Evolutionary conservation across 2,888 invertebrate genomes (phyloP), one percentile per base, ranked within the genome.

Genomic region (Limenitis camilla): DNA sequence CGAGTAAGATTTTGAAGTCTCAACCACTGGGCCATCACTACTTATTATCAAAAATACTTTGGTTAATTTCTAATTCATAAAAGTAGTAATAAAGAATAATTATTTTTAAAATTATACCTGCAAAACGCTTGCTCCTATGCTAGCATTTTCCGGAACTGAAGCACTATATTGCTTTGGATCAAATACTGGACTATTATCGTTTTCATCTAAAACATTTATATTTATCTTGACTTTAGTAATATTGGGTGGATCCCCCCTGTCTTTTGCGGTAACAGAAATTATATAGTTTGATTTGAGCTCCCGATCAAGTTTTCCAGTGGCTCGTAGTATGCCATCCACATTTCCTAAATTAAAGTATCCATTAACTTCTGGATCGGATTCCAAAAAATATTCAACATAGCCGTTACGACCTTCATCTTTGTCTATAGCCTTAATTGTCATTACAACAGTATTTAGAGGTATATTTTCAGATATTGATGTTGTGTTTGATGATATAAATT

Each of bases 351-450:
- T 92, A 82, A 98, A 98, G 28, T 90, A 89, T 8, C 89, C 88
- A 53, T 92, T 92, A 39, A 89, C 78, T 61, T 87, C 88, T 27
- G 90, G 86, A 61, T 92, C 91, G 35, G 94, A 90, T 30, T 91
- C 89, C 72, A 96, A 89, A 56, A 92, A 91, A 75, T 96, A 97
- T 76, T 97, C 96, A 54, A 97, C 94, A 71, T 94, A 94, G 52
- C 96, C 95, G 81, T 97, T 97, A 60, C 95, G 90, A 31, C 96
- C 96, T 83, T 96, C 96, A 77, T 97, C 97, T 70, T 91, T 92
- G 78, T 97, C 97, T 28, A 94, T 78, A 1, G 96, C 96, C 81
- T 96, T 96, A 56, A 97, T 91, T 7, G 94, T 94, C 91, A 95
- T 94, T 29, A 97, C 92, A 38, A 96, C 93, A 3, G 96, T 95